Evolutionary conservation across 2,888 invertebrate genomes (phyloP).

Genomic region (Drosophila stalkeri): DNA sequence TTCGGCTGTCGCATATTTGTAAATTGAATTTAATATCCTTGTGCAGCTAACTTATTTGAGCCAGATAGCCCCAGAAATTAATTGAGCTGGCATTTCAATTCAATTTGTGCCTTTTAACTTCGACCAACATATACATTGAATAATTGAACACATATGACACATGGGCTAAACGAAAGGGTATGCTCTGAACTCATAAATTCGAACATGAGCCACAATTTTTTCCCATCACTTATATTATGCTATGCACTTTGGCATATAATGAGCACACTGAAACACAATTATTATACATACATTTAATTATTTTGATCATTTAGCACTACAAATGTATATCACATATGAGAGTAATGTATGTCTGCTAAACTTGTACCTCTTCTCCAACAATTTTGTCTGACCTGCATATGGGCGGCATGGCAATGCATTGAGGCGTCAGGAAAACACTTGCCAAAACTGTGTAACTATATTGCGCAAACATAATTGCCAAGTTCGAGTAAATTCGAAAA

Average conservation of each 20-base stretch:
- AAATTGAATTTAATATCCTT: slow-evolving; percentile 14
- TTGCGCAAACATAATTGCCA: no score
- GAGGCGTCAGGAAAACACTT: no score
- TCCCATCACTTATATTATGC: background rate
- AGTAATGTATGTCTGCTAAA: no score
- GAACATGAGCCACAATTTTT: background rate
- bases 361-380: no score
- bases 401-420: no score
- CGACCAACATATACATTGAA: background rate
- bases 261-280: background rate
- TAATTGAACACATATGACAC: background rate
- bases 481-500: no score
- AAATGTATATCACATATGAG: no score
- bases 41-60: slow-evolving; percentile 4
- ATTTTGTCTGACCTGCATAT: no score
- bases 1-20: slow-evolving; percentile 15
- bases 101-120: slow-evolving; percentile 14
- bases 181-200: background rate
- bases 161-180: background rate
- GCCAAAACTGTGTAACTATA: no score
- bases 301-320: background rate
- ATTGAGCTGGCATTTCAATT: slow-evolving; percentile 19
- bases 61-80: slow-evolving; percentile 9
- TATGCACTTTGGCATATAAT: background rate
- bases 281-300: background rate